phyloP scores from a whole-genome alignment of 2,113 vertebrate genomes.

The Brachyhypopomus gauderio region DNA sequence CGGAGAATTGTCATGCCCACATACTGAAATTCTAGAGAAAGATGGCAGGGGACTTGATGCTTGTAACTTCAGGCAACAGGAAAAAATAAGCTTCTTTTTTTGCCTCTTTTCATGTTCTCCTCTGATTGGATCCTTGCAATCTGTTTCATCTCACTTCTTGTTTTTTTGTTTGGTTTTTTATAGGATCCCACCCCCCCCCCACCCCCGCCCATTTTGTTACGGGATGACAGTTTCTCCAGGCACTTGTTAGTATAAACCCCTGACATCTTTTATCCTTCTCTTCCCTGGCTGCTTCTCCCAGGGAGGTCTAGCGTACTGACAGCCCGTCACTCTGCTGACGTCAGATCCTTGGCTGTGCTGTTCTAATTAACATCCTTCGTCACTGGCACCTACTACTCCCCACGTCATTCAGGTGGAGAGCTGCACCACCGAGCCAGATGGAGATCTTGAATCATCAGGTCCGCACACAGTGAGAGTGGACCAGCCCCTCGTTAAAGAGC shows the following conservation, averaged over 20 bases:
- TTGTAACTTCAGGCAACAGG: conserved; percentile 23
- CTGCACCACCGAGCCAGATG: background rate
- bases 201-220: background rate
- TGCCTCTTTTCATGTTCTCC: conserved; percentile 8
- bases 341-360: background rate
- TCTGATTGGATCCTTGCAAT: conserved; percentile 16
- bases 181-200: background rate
- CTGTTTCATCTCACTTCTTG: conserved; percentile 8
- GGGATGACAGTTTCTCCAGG: conserved; percentile 2
- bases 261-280: background rate
- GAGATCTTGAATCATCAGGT: background rate
- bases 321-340: background rate
- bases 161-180: background rate
- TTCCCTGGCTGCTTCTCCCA: background rate
- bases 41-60: background rate
- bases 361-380: background rate
- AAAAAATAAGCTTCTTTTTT: conserved; percentile 15
- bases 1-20: conserved; percentile 8
- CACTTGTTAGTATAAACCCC: conserved; percentile 7
- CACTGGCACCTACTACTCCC: background rate
- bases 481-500: background rate
- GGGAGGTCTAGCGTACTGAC: background rate
- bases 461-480: background rate
- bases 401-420: background rate
- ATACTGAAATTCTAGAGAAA: background rate